A percentile compares a stretch with the other conserved stretches of the same genome.
Evolutionary conservation across 2,888 invertebrate species (phyloP).

Genomic region (Agrochola lychnidis): DNA sequence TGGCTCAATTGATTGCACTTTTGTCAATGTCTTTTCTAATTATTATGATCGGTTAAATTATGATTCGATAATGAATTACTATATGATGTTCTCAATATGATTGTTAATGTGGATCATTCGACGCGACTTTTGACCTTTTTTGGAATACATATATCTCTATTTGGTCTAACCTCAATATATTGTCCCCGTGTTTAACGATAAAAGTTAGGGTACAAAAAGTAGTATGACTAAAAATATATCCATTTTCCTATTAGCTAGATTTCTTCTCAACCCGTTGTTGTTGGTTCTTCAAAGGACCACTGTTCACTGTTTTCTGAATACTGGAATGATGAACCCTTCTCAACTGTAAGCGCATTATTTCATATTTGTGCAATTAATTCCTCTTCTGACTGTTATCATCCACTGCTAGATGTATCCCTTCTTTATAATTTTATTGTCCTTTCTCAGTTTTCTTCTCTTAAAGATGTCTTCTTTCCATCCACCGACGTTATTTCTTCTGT

Average conservation of each 20-base stretch:
- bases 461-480: neutral
- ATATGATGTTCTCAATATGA: neutral
- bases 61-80: neutral
- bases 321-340: neutral
- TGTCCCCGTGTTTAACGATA: neutral
- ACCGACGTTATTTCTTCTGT: neutral
- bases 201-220: neutral
- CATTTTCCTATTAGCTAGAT: neutral
- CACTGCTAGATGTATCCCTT: neutral
- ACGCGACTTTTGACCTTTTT: neutral
- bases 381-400: neutral
- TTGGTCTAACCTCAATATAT: neutral
- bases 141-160: neutral
- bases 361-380: neutral
- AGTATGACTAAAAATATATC: neutral
- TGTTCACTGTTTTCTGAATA: neutral
- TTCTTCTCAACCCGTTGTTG: no score
- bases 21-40: constrained; percentile 29
- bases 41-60: neutral
- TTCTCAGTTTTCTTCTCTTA: neutral
- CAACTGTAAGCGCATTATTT: neutral
- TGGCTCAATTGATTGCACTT: constrained; percentile 29
- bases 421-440: neutral
- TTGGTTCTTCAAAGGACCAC: neutral
- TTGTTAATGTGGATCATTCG: neutral